These are phyloP conservation scores for Vollenhovia emeryi DNA, from an alignment of 1,140 invertebrate genomes.

Conservation along the genomic window DNA sequence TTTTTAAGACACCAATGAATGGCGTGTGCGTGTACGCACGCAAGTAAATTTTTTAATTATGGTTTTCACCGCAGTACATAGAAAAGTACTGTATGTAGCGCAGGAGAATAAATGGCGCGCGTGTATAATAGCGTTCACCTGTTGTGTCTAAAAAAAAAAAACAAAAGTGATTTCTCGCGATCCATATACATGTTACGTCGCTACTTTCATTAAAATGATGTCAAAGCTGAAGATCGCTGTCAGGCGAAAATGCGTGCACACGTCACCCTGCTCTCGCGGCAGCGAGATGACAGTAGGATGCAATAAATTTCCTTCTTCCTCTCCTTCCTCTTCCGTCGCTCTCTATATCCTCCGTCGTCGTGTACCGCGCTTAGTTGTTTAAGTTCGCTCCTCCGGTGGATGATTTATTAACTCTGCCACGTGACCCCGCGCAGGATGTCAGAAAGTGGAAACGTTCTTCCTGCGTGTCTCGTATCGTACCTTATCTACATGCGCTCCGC, in stretches of 20 bases:
- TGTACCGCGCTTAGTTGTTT: background rate
- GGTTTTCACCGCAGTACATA: background rate
- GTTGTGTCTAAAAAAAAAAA: background rate
- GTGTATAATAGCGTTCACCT: background rate
- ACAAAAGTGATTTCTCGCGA: background rate
- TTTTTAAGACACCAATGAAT: background rate
- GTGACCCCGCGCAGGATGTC: slow-evolving; percentile 39
- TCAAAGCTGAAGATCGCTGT: slow-evolving; percentile 3
- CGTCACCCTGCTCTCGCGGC: slow-evolving; percentile 13
- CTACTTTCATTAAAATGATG: slow-evolving; percentile 2
- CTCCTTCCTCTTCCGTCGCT: slow-evolving; percentile 4
- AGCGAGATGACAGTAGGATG: slow-evolving; percentile 16
- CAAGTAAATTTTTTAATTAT: background rate
- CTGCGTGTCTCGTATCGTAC: slow-evolving; percentile 18
- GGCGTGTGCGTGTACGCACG: background rate
- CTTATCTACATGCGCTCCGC: slow-evolving; percentile 29
- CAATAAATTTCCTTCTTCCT: slow-evolving; percentile 61
- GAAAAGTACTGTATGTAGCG: background rate
- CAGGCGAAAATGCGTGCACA: slow-evolving; percentile 7
- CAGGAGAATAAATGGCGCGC: background rate
- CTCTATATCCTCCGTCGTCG: slow-evolving; percentile 4
- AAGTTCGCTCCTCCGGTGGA: slow-evolving; percentile 16
- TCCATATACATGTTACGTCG: background rate
- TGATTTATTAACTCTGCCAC: slow-evolving; percentile 64
- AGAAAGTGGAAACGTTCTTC: slow-evolving; percentile 51